These are phyloP conservation scores for Tachina grossa DNA, from an alignment of 2,888 invertebrate genomes.

Conservation along the genomic window DNA sequence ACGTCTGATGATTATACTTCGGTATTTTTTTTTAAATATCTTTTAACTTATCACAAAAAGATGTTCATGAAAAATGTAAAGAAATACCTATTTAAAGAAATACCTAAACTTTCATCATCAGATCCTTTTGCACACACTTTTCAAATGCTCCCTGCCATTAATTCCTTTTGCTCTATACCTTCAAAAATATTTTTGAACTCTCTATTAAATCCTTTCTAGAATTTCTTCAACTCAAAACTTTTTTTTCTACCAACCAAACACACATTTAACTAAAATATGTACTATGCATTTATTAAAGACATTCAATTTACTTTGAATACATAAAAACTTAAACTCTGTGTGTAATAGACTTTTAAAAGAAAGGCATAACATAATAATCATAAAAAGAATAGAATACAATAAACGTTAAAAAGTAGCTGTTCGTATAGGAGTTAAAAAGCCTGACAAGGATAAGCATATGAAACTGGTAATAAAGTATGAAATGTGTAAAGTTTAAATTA, in stretches of 20 bases:
- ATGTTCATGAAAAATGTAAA: too few species aligned
- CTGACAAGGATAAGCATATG: constrained; percentile 40
- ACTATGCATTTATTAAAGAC: constrained; percentile 18
- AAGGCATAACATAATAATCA: constrained; percentile 28
- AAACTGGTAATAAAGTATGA: constrained; percentile 56
- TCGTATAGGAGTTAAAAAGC: constrained; percentile 6
- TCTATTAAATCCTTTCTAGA: background rate
- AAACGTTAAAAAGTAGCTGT: background rate
- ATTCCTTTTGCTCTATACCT: background rate
- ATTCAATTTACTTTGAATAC: constrained; percentile 30
- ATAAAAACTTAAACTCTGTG: constrained; percentile 13
- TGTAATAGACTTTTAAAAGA: constrained; percentile 4
- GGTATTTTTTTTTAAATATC: too few species aligned
- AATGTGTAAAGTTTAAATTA: constrained; percentile 67
- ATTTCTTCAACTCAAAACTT: background rate
- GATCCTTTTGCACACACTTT: background rate
- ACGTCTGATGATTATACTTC: too few species aligned
- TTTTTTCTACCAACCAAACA: background rate
- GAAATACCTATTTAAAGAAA: too few species aligned
- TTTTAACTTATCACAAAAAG: too few species aligned
- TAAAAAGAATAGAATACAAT: constrained; percentile 4
- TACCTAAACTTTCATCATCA: too few species aligned
- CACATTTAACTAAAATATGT: background rate
- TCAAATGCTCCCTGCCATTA: background rate
- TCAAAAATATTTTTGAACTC: background rate